These are phyloP conservation scores for Sminthopsis crassicaudata DNA, from an alignment of 2,113 vertebrate genomes.

Conservation along the genomic window DNA sequence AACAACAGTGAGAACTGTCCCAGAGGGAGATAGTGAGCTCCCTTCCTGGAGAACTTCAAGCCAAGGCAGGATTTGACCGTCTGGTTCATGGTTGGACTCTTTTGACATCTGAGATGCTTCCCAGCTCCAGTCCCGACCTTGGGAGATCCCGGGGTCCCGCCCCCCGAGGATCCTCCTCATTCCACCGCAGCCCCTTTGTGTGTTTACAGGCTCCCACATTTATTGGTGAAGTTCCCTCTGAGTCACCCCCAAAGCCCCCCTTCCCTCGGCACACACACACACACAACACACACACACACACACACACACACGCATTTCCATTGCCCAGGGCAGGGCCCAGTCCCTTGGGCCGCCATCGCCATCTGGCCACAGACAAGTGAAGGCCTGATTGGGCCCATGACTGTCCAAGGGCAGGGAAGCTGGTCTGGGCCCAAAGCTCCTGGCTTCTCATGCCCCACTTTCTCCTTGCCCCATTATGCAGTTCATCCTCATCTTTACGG, in stretches of 20 bases:
- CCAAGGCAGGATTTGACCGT: background rate
- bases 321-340: background rate
- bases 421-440: background rate
- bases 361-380: background rate
- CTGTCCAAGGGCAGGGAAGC: background rate
- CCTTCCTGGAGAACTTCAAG: background rate
- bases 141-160: too few species aligned
- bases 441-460: slow-evolving; percentile 34
- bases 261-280: too few species aligned
- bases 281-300: too few species aligned
- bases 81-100: too few species aligned
- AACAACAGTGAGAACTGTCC: too few species aligned
- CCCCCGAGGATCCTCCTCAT: background rate
- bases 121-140: too few species aligned
- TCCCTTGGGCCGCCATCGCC: background rate
- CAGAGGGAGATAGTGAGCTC: background rate
- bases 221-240: background rate
- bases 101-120: too few species aligned
- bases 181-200: background rate
- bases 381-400: background rate
- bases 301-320: too few species aligned
- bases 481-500: slow-evolving; percentile 98
- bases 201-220: too few species aligned
- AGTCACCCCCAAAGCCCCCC: too few species aligned
- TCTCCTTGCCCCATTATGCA: slow-evolving; percentile 74